Evolutionary conservation across 2,797 vertebrate species (phyloP), one percentile per base, ranked within the genome.

Genomic region (Channa striata): DNA sequence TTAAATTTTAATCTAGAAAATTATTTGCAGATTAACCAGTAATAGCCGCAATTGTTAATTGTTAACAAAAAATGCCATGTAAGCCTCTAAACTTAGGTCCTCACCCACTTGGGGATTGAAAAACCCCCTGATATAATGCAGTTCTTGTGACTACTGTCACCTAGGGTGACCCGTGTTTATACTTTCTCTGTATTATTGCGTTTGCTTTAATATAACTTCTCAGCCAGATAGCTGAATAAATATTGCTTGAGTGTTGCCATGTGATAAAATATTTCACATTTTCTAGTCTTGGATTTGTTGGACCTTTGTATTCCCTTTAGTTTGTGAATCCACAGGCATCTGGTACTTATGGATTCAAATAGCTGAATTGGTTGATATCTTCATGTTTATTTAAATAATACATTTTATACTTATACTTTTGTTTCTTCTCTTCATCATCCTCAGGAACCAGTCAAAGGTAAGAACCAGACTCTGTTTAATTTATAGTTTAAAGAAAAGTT

Each of bases 381-480:
- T 21, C 5, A 13, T 59, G 46, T 59, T 51, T 0, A 66, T 58
- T 46, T 46, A 19, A 46, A 20, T 11, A 19, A 8, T 11, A 30
- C 25, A 30, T 46, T 19, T 17, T 19, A 8, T 8, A 68, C 61
- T 0, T 13, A 46, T 64, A 17, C 23, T 42, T 48, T 36, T 46
- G 0, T 71, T 49, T 66, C 42, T 58, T 68, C 30, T 57, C 20
- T 73, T 21, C 54, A 48, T 50, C 20, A 12, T 51, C 23, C 17
- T 6, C 80, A 94, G 93, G 72, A 91, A 69, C 77, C 92, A 93
- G 44, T 84, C 91, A 11, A 94, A 94, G 90, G 94, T 46, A 10
- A 46, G 42, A 43, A 16, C 42, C 42, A 43, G 17, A 43, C 42
- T 43, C 40, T 42, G 5, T 11, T 43, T 42, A 42, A 14, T 6